phyloP scores from a whole-genome alignment of 2,797 vertebrate genomes.

The Xerus rutilus region DNA sequence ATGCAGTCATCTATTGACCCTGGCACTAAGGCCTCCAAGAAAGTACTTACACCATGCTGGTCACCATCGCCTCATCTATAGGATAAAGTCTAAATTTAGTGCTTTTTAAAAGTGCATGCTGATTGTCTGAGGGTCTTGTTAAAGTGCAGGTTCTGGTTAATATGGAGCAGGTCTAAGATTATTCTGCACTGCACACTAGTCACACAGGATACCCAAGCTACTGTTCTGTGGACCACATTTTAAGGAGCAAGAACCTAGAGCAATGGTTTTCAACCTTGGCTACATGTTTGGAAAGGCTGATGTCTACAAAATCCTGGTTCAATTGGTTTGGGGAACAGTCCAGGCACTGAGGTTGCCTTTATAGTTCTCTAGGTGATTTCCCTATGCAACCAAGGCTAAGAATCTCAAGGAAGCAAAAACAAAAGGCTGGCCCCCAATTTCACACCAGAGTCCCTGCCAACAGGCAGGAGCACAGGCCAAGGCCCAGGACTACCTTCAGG shows the following conservation, averaged over 20 bases:
- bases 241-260: neutral
- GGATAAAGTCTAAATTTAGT: neutral
- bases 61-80: neutral
- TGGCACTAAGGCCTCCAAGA: neutral
- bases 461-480: no score
- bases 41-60: neutral
- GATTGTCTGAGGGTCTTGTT: neutral
- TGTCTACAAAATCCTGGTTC: neutral
- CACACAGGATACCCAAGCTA: neutral
- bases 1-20: neutral
- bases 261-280: neutral
- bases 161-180: neutral
- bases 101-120: neutral
- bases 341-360: neutral
- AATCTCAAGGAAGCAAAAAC: neutral
- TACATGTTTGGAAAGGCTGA: neutral
- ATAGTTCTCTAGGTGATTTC: neutral
- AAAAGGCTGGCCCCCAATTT: no score
- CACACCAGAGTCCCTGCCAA: no score
- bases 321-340: neutral
- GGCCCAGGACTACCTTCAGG: no score
- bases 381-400: neutral
- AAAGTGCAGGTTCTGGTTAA: neutral
- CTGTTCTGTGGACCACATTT: neutral
- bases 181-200: neutral